Conservation (phyloP, 1,140 invertebrate species). For the Cotesia chilonis region DNA sequence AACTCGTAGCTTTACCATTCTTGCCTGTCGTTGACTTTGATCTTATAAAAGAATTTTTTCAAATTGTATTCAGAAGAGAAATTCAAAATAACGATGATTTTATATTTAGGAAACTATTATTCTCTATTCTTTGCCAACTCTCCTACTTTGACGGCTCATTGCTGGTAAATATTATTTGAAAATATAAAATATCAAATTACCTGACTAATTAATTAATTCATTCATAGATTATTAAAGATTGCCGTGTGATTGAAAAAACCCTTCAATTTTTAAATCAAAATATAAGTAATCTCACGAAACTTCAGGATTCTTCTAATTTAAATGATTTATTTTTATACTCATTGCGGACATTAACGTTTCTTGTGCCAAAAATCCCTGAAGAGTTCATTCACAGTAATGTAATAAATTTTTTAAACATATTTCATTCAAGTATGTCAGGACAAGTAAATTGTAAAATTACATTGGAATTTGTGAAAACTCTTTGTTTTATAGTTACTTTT, state of each 20-base stretch:
- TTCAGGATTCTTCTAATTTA: constrained; percentile 40
- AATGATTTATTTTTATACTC: constrained; percentile 47
- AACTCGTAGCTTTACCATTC: constrained; percentile 40
- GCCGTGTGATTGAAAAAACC: not conserved
- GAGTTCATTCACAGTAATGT: constrained; percentile 48
- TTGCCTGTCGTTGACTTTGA: constrained; percentile 51
- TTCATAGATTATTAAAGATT: not conserved
- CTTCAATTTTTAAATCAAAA: constrained; percentile 43
- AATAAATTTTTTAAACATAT: constrained; percentile 43
- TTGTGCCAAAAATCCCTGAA: constrained; percentile 47
- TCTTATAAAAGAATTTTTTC: constrained; percentile 47
- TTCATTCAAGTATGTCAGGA: constrained; percentile 39
- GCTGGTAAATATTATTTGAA: constrained; percentile 32
- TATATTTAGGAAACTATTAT: constrained; percentile 47
- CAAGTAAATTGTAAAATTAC: constrained; percentile 39
- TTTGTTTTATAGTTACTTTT: constrained; percentile 44
- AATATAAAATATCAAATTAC: not conserved
- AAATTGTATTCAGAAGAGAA: constrained; percentile 40
- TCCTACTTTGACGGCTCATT: constrained; percentile 30
- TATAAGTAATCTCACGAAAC: not conserved
- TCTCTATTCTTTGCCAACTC: constrained; percentile 44
- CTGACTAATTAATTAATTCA: not conserved
- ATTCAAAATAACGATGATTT: constrained; percentile 40
- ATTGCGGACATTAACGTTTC: constrained; percentile 41
- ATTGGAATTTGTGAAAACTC: constrained; percentile 40